Conservation (phyloP, 2,797 vertebrate genomes). For the Trematomus bernacchii region DNA sequence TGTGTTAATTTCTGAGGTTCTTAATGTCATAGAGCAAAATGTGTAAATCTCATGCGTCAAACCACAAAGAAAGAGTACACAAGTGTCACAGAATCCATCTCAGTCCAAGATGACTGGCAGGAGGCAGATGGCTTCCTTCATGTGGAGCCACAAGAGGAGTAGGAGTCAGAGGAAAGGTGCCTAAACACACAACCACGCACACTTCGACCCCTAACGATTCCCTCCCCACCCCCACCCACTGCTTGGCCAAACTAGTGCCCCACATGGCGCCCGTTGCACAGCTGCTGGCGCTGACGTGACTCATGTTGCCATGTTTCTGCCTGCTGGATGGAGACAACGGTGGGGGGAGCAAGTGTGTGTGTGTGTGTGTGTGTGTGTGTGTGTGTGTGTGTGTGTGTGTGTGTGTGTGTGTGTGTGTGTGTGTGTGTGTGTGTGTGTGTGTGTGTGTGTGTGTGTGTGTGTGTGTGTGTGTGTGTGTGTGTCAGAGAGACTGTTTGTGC, state of each 20-base stretch:
- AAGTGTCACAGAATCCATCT: constrained; percentile 54
- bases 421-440: constrained; percentile 44
- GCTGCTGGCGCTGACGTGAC: constrained; percentile 80
- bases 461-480: constrained; percentile 5
- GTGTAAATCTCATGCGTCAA: no score
- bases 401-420: not conserved
- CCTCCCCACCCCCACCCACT: constrained; percentile 42
- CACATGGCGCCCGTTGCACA: constrained; percentile 75
- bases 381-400: constrained; percentile 48
- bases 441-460: not conserved
- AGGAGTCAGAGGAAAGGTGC: constrained; percentile 64
- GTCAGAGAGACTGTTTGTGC: constrained; percentile 45
- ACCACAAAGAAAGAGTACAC: no score
- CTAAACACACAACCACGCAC: constrained; percentile 34
- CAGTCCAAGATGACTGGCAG: constrained; percentile 69
- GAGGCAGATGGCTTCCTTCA: constrained; percentile 76
- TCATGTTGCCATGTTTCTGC: constrained; percentile 74
- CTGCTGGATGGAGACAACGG: constrained; percentile 62
- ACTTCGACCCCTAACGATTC: constrained; percentile 50
- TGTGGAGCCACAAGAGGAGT: constrained; percentile 39
- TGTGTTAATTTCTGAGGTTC: no score
- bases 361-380: constrained; percentile 12
- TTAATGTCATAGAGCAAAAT: no score
- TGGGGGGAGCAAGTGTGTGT: not conserved
- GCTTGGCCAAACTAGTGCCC: constrained; percentile 69